Conservation (phyloP, 2,888 invertebrate genomes). For the Drosophila macrospina region DNA sequence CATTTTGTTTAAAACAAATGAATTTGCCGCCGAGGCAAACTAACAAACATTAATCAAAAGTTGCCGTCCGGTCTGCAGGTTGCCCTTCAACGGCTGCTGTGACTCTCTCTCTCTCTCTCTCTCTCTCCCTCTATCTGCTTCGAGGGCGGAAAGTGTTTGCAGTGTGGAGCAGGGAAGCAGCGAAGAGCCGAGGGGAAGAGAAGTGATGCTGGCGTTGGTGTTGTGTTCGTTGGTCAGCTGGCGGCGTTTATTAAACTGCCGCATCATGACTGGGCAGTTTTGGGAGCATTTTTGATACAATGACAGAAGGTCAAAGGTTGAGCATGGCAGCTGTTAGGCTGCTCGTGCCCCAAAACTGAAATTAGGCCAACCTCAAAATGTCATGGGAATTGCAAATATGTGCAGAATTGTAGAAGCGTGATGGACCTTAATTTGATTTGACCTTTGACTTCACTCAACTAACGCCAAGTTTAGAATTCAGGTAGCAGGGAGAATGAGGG, state of each 20-base stretch:
- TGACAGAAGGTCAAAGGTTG: constrained; percentile 65
- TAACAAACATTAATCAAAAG: constrained; percentile 78
- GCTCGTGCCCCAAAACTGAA: constrained; percentile 12
- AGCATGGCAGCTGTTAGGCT: constrained; percentile 39
- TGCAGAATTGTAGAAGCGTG: constrained; percentile 47
- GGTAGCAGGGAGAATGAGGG: background rate
- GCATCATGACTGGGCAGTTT: constrained; percentile 63
- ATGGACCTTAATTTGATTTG: constrained; percentile 64
- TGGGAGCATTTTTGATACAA: constrained; percentile 53
- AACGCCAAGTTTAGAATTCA: constrained; percentile 11
- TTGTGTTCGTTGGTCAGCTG: constrained; percentile 15
- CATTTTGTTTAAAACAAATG: constrained; percentile 77
- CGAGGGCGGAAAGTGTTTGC: background rate
- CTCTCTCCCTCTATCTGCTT: too few species aligned
- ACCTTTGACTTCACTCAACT: constrained; percentile 53
- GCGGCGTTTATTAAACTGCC: constrained; percentile 65
- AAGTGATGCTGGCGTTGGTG: constrained; percentile 1
- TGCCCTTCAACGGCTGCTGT: constrained; percentile 34
- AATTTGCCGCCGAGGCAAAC: constrained; percentile 71
- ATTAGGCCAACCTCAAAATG: constrained; percentile 42
- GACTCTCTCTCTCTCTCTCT: constrained; percentile 27
- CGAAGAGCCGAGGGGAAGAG: background rate
- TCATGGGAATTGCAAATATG: constrained; percentile 44
- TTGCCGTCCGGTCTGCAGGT: constrained; percentile 67
- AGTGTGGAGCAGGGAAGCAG: too few species aligned